Evolutionary conservation across 2,888 invertebrate species (phyloP).

Genomic region (Incurvaria masculella): DNA sequence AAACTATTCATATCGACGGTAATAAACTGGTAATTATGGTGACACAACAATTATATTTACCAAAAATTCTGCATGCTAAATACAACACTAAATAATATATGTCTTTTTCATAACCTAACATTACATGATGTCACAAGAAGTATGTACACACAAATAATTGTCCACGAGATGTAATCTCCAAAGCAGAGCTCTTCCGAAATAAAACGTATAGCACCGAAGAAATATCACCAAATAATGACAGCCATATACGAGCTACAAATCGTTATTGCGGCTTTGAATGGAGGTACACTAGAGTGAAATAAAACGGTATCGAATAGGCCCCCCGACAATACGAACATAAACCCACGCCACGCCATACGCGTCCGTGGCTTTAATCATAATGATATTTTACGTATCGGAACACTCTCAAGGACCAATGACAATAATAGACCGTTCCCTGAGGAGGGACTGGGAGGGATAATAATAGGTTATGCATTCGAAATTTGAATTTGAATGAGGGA

Average conservation of each 20-base stretch:
- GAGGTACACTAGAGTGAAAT: slow-evolving; percentile 40
- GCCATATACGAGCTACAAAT: background rate
- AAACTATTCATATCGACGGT: no score
- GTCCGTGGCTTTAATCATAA: slow-evolving; percentile 34
- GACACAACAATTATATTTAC: no score
- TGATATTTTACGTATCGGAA: slow-evolving; percentile 43
- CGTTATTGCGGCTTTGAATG: slow-evolving; percentile 23
- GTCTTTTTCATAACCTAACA: no score
- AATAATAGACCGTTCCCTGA: slow-evolving; percentile 51
- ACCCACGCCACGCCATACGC: slow-evolving; percentile 24
- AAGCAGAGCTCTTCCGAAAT: background rate
- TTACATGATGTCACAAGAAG: no score
- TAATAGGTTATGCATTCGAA: slow-evolving; percentile 57
- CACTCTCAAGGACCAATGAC: slow-evolving; percentile 44
- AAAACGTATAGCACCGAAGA: background rate
- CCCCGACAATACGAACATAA: slow-evolving; percentile 30
- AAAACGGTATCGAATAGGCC: slow-evolving; percentile 42
- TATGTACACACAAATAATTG: background rate
- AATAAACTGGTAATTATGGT: no score
- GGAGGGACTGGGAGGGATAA: slow-evolving; percentile 43
- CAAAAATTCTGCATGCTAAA: no score
- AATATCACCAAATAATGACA: background rate
- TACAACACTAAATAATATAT: no score
- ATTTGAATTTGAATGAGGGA: slow-evolving; percentile 52
- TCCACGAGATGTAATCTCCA: background rate